Evolutionary conservation across 2,888 invertebrate genomes (phyloP), one percentile per base, ranked within the genome.

Genomic region (Macrophya alboannulata): DNA sequence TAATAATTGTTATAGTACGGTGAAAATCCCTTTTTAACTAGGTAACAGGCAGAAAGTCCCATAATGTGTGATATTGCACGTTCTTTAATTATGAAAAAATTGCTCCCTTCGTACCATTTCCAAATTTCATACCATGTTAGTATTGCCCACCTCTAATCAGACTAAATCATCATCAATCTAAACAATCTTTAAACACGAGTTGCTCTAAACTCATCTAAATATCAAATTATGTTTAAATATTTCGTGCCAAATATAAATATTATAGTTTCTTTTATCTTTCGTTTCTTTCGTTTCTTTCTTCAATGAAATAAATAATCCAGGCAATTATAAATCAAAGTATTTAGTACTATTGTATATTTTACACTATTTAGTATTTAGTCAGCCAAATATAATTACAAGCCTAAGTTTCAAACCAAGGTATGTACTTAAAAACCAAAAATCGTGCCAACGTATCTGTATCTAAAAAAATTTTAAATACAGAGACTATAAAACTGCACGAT

Each of bases 351-450:
- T 45, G 74, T 77, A 48, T 59, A 81, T 81, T 81, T 81, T 81
- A 62, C 65, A 81, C 62, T 77, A 77, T 77, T 77, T 77, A 59
- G 40, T 81, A 81, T 81, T 81, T 81, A 62, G 62, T 65, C 62
- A 62, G 62, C 62, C 81, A 81, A 81, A 68, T 68, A 81, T 81
- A 81, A 81, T 81, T 81, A 81, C 81, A 81, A 81, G 65, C 59
- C 62, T 81, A 81, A 25, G 68, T 68, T 68, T 48, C 37, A 37
- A 68, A 68, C 68, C 68, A 68, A 68, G 68, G 15, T 31, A 68
- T 37, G 15, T 31, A 68, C 17, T 62, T 12, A 81, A 48, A 59
- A 37, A 81, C 40, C 31, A 9, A 12, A 17, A 51, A 55, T 8
- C 77, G 84, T 82, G 74, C 72, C 0, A 62, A 74, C 84, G 59